These are phyloP conservation scores for Crepidodera aurea DNA, from an alignment of 2,888 invertebrate genomes.

Conservation along the genomic window DNA sequence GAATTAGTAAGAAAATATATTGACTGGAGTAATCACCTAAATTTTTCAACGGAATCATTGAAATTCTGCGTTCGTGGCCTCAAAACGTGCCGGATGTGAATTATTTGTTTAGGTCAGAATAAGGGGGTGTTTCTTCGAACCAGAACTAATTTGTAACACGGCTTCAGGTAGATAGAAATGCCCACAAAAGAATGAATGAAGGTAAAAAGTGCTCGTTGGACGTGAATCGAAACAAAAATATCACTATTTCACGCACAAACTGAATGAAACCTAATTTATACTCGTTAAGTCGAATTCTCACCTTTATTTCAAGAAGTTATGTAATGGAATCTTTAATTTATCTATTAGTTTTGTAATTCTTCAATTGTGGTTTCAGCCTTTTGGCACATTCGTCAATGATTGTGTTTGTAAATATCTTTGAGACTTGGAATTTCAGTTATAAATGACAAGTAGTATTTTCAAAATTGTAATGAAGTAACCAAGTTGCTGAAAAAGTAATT, in stretches of 20 bases:
- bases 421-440: no score
- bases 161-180: slow-evolving; percentile 54
- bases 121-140: slow-evolving; percentile 52
- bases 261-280: not conserved
- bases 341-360: no score
- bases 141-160: slow-evolving; percentile 59
- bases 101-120: slow-evolving; percentile 57
- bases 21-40: slow-evolving; percentile 43
- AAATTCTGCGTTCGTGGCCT: slow-evolving; percentile 47
- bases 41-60: slow-evolving; percentile 52
- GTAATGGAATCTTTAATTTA: no score
- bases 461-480: no score
- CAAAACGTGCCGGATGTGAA: slow-evolving; percentile 55
- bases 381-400: no score
- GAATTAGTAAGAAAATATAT: slow-evolving; percentile 40
- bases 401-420: no score
- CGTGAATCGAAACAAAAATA: slow-evolving; percentile 38
- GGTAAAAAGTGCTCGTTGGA: slow-evolving; percentile 33
- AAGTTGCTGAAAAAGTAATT: no score
- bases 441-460: no score
- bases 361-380: no score
- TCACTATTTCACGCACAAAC: slow-evolving; percentile 30
- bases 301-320: no score
- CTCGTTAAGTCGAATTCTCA: no score
- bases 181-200: slow-evolving; percentile 55